phyloP scores from a whole-genome alignment of 2,888 invertebrate species.

The Ochropleura plecta region DNA sequence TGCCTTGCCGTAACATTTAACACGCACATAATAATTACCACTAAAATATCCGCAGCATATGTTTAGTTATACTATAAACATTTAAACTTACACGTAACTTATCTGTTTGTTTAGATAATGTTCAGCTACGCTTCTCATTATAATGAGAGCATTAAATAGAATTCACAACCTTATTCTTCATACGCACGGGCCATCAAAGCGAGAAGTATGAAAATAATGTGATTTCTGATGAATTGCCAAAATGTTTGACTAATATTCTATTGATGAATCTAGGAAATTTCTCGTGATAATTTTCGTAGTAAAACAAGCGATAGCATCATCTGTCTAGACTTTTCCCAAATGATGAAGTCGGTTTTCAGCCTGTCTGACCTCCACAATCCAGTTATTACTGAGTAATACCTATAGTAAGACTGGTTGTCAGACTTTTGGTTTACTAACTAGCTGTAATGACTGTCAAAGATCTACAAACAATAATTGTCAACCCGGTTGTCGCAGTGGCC shows the following conservation, averaged over 20 bases:
- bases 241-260: background rate
- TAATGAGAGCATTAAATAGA: constrained; percentile 70
- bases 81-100: constrained; percentile 54
- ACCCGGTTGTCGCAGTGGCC: no score
- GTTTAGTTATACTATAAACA: constrained; percentile 34
- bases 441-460: no score
- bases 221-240: background rate
- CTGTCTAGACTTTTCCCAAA: no score
- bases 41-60: background rate
- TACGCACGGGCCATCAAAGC: constrained; percentile 57
- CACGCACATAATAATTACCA: background rate
- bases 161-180: constrained; percentile 51
- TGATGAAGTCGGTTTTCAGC: no score
- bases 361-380: no score
- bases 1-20: background rate
- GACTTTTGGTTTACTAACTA: no score
- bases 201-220: background rate
- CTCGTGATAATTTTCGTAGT: no score
- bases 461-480: no score
- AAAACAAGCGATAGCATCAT: no score
- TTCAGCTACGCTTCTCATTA: constrained; percentile 70
- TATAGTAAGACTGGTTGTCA: no score
- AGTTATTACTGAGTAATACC: no score
- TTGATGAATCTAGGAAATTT: no score
- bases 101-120: constrained; percentile 68